Evolutionary conservation across 2,888 invertebrate species (phyloP), one percentile per base, ranked within the genome.

Genomic region (Electrophaes corylata): DNA sequence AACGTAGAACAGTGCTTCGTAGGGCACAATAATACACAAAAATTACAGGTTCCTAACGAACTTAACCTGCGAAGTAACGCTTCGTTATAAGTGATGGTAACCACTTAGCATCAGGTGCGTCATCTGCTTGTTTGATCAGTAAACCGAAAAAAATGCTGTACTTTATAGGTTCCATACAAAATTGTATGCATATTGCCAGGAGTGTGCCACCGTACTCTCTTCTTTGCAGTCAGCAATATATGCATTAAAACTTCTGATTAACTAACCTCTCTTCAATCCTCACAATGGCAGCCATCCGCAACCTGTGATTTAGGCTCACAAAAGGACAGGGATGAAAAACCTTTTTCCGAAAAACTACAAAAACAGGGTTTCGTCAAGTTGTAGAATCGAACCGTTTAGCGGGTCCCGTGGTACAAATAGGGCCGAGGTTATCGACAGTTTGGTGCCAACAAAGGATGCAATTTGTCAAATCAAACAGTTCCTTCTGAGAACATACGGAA

Each of bases 391-490:
- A 82, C 68, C 84, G 79, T 81, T 86, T 82, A 84, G 76, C 73
- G 67, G 50, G 54, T 31, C 37, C 49, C 46, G 31, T 49, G 56
- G 50, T 51, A 57, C 51, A 55, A 60, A 66, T 67, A 62, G 59
- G 55, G 33, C 63, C 41, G 53, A 65, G 83, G 83, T 84, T 83
- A 84, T 84, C 81, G 84, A 79, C 81, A 78, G 81, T 75, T 81
- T 66, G 71, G 67, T 66, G 72, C 70, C 81, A 69, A 86, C 86
- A 87, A 87, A 83, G 76, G 83, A 84, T 84, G 86, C 86, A 86
- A 88, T 87, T 87, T 87, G 84, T 85, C 86, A 84, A 83, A 84
- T 85, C 87, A 87, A 88, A 88, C 80, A 86, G 70, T 66, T 65
- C 65, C 58, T 56, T 4, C 1, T 60, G 54, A 6, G 65, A 70